These are phyloP conservation scores for Mirounga angustirostris DNA, from an alignment of 2,113 vertebrate species.

Conservation along the genomic window DNA sequence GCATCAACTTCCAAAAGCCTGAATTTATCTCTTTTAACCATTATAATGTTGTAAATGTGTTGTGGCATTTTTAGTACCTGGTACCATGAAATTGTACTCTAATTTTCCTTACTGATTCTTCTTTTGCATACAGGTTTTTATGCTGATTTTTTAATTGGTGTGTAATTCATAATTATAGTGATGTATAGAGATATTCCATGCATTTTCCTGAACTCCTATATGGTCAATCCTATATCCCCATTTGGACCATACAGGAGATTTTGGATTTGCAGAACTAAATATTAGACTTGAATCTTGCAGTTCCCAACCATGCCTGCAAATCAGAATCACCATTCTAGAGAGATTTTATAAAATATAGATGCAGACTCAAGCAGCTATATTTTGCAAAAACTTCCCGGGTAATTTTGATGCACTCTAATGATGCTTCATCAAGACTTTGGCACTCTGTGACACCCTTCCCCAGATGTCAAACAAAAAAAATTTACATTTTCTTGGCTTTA, in stretches of 20 bases:
- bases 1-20: not conserved
- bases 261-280: slow-evolving; percentile 17
- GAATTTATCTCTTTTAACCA: not conserved
- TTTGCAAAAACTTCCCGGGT: not conserved
- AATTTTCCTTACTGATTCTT: not conserved
- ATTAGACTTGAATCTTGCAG: not conserved
- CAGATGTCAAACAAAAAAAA: not conserved
- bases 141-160: not conserved
- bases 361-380: not conserved
- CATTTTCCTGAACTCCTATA: not conserved
- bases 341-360: not conserved
- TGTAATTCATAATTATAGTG: not conserved
- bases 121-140: not conserved
- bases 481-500: not conserved
- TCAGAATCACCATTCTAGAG: not conserved
- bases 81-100: slow-evolving; percentile 20
- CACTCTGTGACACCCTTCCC: not conserved
- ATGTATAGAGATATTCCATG: not conserved
- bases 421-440: not conserved
- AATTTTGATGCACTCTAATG: not conserved
- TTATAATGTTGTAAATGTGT: not conserved
- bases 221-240: not conserved
- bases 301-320: not conserved
- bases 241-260: not conserved
- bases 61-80: not conserved